Conservation (phyloP, 2,888 invertebrate species). For the Orchestes rusci region DNA sequence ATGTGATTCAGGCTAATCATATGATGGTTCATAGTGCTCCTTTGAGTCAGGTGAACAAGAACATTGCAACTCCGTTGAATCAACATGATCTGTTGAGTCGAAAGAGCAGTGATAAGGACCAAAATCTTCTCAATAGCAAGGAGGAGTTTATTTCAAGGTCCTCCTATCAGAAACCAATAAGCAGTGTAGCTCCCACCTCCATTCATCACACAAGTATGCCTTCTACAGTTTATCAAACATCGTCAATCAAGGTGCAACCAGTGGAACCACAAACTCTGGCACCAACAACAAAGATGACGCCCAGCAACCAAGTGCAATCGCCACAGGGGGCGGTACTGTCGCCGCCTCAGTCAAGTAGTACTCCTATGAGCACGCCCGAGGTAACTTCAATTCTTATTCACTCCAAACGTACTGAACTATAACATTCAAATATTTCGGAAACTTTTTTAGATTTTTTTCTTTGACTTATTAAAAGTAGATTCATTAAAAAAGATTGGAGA, state of each 20-base stretch:
- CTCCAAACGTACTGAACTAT: no score
- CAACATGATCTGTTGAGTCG: slow-evolving; percentile 44
- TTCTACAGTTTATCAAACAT: slow-evolving; percentile 72
- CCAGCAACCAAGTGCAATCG: slow-evolving; percentile 29
- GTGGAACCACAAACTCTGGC: slow-evolving; percentile 67
- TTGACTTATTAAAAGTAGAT: no score
- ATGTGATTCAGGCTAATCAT: slow-evolving; percentile 41
- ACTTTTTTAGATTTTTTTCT: no score
- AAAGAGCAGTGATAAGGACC: slow-evolving; percentile 32
- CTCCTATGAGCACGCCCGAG: slow-evolving; percentile 51
- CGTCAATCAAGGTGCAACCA: slow-evolving; percentile 73
- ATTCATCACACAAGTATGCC: slow-evolving; percentile 62
- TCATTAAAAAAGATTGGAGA: no score
- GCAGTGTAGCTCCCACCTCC: slow-evolving; percentile 77
- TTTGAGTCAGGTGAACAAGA: slow-evolving; percentile 51
- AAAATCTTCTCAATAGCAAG: slow-evolving; percentile 16
- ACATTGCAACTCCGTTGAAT: slow-evolving; percentile 57
- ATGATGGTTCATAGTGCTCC: slow-evolving; percentile 53
- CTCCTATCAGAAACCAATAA: slow-evolving; percentile 64
- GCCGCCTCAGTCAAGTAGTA: slow-evolving; percentile 56
- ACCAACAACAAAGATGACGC: slow-evolving; percentile 33
- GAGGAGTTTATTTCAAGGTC: slow-evolving; percentile 12
- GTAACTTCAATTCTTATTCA: slow-evolving; percentile 26
- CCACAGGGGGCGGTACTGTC: slow-evolving; percentile 41
- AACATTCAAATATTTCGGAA: no score